These are phyloP conservation scores for Mallotus villosus DNA, from an alignment of 2,797 vertebrate species.

Conservation along the genomic window DNA sequence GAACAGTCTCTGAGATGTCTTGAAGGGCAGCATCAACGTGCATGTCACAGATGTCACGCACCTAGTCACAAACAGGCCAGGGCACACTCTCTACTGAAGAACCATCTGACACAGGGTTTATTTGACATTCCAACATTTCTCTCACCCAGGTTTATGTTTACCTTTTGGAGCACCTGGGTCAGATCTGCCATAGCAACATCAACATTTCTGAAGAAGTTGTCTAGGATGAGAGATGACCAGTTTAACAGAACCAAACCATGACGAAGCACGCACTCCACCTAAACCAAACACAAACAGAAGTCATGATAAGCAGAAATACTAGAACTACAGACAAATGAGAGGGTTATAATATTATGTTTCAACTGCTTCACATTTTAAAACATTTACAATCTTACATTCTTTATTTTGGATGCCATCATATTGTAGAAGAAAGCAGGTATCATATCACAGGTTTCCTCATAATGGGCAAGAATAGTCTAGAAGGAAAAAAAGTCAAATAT, in stretches of 20 bases:
- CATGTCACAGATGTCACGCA: constrained; percentile 72
- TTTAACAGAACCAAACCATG: constrained; percentile 77
- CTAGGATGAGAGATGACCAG: constrained; percentile 81
- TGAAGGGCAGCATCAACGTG: constrained; percentile 73
- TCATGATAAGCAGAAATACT: not conserved
- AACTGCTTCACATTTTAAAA: not conserved
- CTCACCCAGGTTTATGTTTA: constrained; percentile 43
- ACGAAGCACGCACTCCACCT: constrained; percentile 77
- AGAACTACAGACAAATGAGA: not conserved
- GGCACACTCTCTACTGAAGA: not conserved
- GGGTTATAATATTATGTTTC: not conserved
- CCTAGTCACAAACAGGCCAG: constrained; percentile 54
- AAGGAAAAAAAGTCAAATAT: constrained; percentile 34
- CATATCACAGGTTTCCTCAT: constrained; percentile 70
- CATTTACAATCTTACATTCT: constrained; percentile 67
- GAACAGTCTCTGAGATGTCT: constrained; percentile 75
- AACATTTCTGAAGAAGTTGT: constrained; percentile 78
- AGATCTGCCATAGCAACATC: constrained; percentile 72
- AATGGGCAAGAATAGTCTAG: constrained; percentile 76
- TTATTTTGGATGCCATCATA: constrained; percentile 76
- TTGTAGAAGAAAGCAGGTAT: constrained; percentile 71
- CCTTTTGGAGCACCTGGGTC: constrained; percentile 76
- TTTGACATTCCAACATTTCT: not conserved
- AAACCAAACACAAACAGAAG: constrained; percentile 20
- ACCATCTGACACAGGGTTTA: not conserved